A percentile compares a stretch with the other conserved stretches of the same genome.
phyloP scores from a whole-genome alignment of 2,888 invertebrate genomes.

The Morinoia aosen region DNA sequence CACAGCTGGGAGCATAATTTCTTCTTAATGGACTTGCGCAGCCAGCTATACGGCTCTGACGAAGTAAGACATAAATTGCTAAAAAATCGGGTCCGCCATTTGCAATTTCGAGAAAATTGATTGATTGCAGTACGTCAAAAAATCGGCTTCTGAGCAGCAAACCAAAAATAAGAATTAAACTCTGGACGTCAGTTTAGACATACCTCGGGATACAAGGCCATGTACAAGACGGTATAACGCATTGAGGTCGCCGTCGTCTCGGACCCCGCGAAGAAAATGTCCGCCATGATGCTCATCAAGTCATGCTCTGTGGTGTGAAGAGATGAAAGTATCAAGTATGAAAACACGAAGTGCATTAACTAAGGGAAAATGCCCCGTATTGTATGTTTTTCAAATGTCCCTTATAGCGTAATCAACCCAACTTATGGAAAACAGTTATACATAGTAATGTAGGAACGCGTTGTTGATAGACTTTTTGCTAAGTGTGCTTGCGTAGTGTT shows the following conservation, averaged over 20 bases:
- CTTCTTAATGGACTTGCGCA: too few relatives aligned
- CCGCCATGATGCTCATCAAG: conserved; percentile 3
- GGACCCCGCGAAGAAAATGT: neutral
- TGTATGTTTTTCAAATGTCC: neutral
- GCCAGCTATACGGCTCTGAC: too few relatives aligned
- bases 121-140: too few relatives aligned
- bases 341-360: neutral
- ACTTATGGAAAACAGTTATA: neutral
- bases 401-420: neutral
- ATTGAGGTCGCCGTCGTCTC: neutral
- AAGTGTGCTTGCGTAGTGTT: neutral
- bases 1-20: too few relatives aligned
- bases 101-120: too few relatives aligned
- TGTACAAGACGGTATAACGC: neutral
- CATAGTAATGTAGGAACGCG: neutral
- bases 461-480: neutral
- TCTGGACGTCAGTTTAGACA: neutral
- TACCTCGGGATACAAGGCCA: neutral
- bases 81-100: too few relatives aligned
- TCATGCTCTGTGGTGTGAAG: neutral
- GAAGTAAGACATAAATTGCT: too few relatives aligned
- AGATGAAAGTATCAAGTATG: neutral
- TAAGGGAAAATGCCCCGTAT: neutral
- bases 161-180: neutral
- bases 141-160: neutral